phyloP scores from a whole-genome alignment of 2,113 vertebrate genomes.

The Peromyscus californicus region DNA sequence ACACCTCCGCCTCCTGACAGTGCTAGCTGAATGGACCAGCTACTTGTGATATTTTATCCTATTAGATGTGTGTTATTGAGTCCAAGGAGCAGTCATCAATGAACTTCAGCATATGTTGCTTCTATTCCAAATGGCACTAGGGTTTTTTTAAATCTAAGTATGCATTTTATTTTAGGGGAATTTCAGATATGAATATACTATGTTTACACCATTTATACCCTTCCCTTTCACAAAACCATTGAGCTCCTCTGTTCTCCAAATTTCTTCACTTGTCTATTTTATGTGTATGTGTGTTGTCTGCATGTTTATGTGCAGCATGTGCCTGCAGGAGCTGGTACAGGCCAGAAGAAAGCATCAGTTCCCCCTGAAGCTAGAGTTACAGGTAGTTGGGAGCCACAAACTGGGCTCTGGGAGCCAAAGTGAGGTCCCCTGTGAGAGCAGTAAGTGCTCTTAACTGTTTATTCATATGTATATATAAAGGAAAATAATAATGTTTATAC shows the following conservation, averaged over 20 bases:
- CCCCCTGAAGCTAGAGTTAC: neutral
- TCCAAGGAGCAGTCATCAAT: neutral
- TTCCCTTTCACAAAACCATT: too few relatives aligned
- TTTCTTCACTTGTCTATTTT: neutral
- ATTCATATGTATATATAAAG: neutral
- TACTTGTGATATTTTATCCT: neutral
- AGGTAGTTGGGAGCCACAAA: neutral
- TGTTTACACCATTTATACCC: neutral
- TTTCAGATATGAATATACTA: neutral
- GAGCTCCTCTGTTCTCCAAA: neutral
- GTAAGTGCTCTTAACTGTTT: neutral
- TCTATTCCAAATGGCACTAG: neutral
- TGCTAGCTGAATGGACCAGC: neutral
- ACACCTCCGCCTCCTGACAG: neutral
- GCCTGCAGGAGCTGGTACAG: neutral
- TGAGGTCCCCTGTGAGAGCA: neutral
- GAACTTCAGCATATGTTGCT: neutral
- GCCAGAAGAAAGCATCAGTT: neutral
- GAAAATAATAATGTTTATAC: conserved; percentile 19
- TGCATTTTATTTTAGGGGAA: neutral
- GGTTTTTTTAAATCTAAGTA: neutral
- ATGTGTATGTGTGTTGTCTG: neutral
- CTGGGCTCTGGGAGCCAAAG: neutral
- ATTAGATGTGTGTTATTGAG: neutral
- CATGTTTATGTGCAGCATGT: neutral